These are phyloP conservation scores for Butorides virescens DNA, from an alignment of 2,113 vertebrate genomes.

Conservation along the genomic window DNA sequence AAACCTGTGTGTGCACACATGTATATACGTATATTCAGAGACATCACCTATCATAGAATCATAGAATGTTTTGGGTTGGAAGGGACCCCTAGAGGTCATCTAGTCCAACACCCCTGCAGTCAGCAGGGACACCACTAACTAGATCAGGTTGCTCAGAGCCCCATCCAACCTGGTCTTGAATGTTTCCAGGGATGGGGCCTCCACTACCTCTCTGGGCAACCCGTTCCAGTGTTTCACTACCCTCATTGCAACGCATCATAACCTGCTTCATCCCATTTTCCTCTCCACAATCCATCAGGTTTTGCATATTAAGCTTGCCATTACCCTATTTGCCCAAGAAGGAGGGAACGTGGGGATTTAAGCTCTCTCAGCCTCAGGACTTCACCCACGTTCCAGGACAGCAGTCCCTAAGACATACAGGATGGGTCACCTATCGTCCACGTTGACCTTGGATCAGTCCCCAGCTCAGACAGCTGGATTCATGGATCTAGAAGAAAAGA, in stretches of 20 bases:
- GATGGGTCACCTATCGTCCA: not conserved
- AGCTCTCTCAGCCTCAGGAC: not conserved
- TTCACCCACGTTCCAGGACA: not conserved
- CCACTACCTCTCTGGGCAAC: too few relatives aligned
- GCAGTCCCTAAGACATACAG: not conserved
- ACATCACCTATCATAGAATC: not conserved
- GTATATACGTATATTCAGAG: not conserved
- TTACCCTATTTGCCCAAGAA: not conserved
- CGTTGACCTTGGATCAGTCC: rapidly evolving
- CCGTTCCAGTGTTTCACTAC: too few relatives aligned
- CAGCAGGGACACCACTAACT: too few relatives aligned
- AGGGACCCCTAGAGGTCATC: too few relatives aligned
- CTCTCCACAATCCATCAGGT: not conserved
- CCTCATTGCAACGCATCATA: too few relatives aligned
- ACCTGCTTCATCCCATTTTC: not conserved
- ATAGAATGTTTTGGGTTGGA: too few relatives aligned
- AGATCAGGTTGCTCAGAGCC: too few relatives aligned
- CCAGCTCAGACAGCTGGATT: not conserved
- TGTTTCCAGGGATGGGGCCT: too few relatives aligned
- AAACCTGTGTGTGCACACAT: not conserved
- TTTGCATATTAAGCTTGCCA: not conserved
- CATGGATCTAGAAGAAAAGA: not conserved
- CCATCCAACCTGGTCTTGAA: too few relatives aligned
- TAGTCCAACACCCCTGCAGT: too few relatives aligned
- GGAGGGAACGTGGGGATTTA: not conserved